Conservation (phyloP, 2,888 invertebrate genomes). For the Deroplatys truncata region DNA sequence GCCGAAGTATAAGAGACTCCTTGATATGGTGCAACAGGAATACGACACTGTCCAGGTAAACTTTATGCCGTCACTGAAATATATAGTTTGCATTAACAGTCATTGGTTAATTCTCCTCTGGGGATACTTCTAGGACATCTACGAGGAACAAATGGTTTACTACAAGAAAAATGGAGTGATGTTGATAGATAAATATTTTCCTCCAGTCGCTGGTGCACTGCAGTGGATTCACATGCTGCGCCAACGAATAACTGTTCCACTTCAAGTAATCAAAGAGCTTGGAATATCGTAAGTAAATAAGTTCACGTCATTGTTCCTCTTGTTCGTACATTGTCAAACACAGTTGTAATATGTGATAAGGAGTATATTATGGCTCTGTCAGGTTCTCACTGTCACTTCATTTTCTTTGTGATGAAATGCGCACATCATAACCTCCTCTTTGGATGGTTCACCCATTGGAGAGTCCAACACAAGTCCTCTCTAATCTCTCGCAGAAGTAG, state of each 20-base stretch:
- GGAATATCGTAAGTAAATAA: slow-evolving; percentile 56
- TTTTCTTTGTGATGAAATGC: too few relatives aligned
- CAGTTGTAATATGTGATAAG: neutral
- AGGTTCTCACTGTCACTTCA: too few relatives aligned
- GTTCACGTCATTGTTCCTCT: slow-evolving; percentile 33
- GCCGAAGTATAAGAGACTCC: slow-evolving; percentile 60
- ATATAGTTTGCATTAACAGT: neutral
- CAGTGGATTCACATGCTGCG: slow-evolving; percentile 68
- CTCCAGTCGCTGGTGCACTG: slow-evolving; percentile 70
- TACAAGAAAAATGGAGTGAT: slow-evolving; percentile 39
- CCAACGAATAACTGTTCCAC: slow-evolving; percentile 54
- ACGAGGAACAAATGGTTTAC: slow-evolving; percentile 39
- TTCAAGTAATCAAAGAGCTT: slow-evolving; percentile 58
- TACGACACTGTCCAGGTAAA: slow-evolving; percentile 60
- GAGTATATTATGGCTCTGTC: too few relatives aligned
- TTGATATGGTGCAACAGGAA: slow-evolving; percentile 61
- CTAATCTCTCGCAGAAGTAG: too few relatives aligned
- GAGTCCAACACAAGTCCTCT: too few relatives aligned
- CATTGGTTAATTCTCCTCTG: neutral
- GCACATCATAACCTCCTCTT: too few relatives aligned
- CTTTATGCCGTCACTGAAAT: too few relatives aligned
- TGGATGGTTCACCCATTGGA: too few relatives aligned
- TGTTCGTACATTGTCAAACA: neutral
- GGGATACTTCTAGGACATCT: slow-evolving; percentile 35
- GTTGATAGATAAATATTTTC: slow-evolving; percentile 61